Percentiles rank a stretch among this genome's conserved stretches.
phyloP scores from a whole-genome alignment of 2,113 vertebrate species.

The Tricholaema leucomelas region DNA sequence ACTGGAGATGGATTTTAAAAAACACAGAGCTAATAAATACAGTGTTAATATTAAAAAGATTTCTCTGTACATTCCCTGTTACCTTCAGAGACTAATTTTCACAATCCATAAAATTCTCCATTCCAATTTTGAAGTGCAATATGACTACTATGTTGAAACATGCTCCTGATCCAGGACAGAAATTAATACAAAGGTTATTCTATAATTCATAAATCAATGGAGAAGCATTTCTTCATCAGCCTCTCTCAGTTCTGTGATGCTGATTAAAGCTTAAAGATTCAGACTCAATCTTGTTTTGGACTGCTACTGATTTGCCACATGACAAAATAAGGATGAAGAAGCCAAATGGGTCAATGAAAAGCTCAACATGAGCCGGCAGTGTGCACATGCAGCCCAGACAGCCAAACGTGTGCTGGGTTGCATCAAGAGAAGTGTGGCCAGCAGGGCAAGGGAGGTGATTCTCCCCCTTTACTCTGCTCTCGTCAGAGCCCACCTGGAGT shows the following conservation, averaged over 20 bases:
- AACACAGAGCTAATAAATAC: not conserved
- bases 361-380: no score
- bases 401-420: no score
- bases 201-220: not conserved
- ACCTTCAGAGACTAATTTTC: not conserved
- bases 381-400: no score
- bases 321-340: not conserved
- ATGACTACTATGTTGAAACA: not conserved
- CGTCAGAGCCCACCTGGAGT: no score
- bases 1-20: not conserved
- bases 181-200: not conserved
- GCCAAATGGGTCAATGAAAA: no score
- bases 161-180: not conserved
- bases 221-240: not conserved
- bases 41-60: not conserved
- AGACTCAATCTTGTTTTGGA: not conserved
- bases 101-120: not conserved
- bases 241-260: not conserved
- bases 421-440: no score
- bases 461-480: no score
- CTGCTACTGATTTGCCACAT: accelerated
- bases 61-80: not conserved
- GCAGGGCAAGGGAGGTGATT: no score
- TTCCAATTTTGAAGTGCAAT: not conserved
- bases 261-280: not conserved